These are phyloP conservation scores for Macropis europaea DNA, from an alignment of 2,888 invertebrate genomes.

Conservation along the genomic window DNA sequence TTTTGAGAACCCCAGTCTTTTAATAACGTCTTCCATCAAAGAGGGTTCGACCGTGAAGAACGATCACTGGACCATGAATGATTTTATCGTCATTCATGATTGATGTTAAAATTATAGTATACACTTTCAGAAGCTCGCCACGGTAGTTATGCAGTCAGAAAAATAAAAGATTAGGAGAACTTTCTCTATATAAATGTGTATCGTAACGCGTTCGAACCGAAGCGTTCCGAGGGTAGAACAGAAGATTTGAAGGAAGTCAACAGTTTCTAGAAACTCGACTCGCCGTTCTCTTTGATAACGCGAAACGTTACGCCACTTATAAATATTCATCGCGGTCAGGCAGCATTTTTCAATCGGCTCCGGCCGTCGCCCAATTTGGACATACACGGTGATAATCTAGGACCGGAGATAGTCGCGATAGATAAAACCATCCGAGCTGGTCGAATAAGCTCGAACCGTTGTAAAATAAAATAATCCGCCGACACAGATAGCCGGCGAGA, in stretches of 20 bases:
- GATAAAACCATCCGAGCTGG: conserved; percentile 6
- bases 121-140: too few species aligned
- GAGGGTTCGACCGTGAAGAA: neutral
- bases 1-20: too few species aligned
- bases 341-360: conserved; percentile 10
- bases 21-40: too few species aligned
- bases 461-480: conserved; percentile 17
- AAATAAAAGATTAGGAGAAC: too few species aligned
- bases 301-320: conserved; percentile 30
- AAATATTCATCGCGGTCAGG: conserved; percentile 45
- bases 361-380: conserved; percentile 29
- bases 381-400: conserved; percentile 30
- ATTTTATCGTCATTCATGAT: too few species aligned
- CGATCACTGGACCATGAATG: conserved; percentile 19
- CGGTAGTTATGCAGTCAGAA: too few species aligned
- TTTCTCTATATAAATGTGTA: too few species aligned
- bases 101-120: too few species aligned
- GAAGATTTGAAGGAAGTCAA: too few species aligned
- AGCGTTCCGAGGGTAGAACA: too few species aligned
- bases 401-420: conserved; percentile 24
- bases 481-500: conserved; percentile 3
- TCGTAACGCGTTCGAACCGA: too few species aligned
- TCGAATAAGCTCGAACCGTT: neutral
- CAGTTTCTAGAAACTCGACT: neutral
- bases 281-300: neutral